phyloP scores from a whole-genome alignment of 2,797 vertebrate genomes.

The Hypotaenidia philippensis region DNA sequence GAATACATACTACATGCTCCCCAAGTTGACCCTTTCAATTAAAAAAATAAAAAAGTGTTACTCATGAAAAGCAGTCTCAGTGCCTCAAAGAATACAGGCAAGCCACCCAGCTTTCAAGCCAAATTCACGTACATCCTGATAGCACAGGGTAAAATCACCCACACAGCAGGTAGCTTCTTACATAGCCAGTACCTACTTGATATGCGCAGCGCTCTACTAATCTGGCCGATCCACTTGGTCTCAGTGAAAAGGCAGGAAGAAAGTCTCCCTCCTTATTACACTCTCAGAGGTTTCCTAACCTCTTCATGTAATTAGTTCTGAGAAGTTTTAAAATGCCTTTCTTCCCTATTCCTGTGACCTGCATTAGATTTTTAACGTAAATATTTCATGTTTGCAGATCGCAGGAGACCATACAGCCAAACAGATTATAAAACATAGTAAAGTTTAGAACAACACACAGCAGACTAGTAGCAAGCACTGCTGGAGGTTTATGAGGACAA shows the following conservation, averaged over 20 bases:
- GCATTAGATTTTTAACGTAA: not conserved
- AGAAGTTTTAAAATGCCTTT: not conserved
- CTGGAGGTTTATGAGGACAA: not conserved
- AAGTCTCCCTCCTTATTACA: not conserved
- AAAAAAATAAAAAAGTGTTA: not conserved
- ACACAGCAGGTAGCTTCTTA: not conserved
- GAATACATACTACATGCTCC: not conserved
- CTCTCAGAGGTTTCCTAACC: not conserved
- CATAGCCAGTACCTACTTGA: not conserved
- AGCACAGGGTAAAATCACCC: not conserved
- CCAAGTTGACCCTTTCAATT: not conserved
- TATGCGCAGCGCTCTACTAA: not conserved
- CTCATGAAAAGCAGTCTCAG: not conserved
- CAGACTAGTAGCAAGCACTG: not conserved
- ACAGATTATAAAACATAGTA: not conserved
- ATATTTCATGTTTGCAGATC: slow-evolving; percentile 39
- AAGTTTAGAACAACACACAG: not conserved
- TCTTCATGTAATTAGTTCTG: not conserved
- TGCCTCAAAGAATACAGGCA: not conserved
- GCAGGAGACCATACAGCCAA: slow-evolving; percentile 2
- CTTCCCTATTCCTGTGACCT: not conserved
- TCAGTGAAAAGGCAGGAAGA: not conserved
- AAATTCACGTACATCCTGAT: not conserved
- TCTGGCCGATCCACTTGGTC: not conserved
- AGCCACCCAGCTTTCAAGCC: not conserved